These are phyloP conservation scores for Synanceia verrucosa DNA, from an alignment of 2,797 vertebrate species.

Conservation along the genomic window DNA sequence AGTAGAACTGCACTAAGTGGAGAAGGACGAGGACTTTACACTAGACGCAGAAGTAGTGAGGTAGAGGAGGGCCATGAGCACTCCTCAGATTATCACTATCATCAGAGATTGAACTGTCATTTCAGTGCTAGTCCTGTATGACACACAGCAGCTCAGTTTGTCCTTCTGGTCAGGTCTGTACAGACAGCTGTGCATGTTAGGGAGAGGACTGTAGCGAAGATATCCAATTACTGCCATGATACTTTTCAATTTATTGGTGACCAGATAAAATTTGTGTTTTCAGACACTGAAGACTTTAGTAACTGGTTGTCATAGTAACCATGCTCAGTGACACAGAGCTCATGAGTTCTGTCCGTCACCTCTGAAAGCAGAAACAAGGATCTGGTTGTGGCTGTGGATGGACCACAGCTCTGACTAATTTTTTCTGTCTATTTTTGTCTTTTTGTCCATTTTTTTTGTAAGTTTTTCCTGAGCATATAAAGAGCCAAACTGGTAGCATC, in stretches of 20 bases:
- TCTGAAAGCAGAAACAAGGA: neutral
- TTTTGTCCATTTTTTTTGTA: neutral
- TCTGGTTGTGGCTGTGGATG: neutral
- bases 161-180: neutral
- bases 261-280: slow-evolving; percentile 17
- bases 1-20: neutral
- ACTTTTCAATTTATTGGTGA: slow-evolving; percentile 12
- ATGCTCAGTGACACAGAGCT: neutral
- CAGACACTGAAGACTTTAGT: slow-evolving; percentile 2
- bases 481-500: no score
- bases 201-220: neutral
- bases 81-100: slow-evolving; percentile 8
- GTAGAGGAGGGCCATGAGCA: neutral
- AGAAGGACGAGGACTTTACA: neutral
- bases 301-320: slow-evolving; percentile 38
- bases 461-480: neutral
- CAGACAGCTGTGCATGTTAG: neutral
- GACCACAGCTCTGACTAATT: neutral
- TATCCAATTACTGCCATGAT: neutral
- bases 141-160: neutral
- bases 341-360: neutral
- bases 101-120: neutral
- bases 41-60: neutral
- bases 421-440: slow-evolving; percentile 1
- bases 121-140: neutral